Conservation (phyloP, 1,140 invertebrate genomes). For the Teleopsis dalmanni region DNA sequence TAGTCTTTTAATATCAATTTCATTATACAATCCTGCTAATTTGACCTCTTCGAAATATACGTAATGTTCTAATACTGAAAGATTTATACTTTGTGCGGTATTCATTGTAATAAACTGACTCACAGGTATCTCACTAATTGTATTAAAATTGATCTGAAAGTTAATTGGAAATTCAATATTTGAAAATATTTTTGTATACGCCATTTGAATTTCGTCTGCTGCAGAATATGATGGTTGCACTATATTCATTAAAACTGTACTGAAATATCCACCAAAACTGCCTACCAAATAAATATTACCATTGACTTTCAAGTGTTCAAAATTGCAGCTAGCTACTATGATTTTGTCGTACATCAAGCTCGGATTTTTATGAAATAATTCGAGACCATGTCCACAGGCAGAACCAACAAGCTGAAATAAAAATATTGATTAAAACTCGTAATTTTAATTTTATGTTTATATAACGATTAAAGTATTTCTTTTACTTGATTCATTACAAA, state of each 20-base stretch:
- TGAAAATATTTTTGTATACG: conserved; percentile 40
- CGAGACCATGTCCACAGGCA: conserved; percentile 40
- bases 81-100: conserved; percentile 37
- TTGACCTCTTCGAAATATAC: conserved; percentile 41
- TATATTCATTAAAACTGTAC: conserved; percentile 37
- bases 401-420: conserved; percentile 40
- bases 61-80: conserved; percentile 36
- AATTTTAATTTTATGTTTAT: too few relatives aligned
- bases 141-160: conserved; percentile 20
- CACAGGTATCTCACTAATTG: conserved; percentile 41
- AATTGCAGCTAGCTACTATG: conserved; percentile 43
- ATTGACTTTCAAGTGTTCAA: conserved; percentile 42
- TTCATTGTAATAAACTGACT: conserved; percentile 44
- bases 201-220: conserved; percentile 30
- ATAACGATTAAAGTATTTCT: too few relatives aligned
- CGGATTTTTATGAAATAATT: conserved; percentile 45
- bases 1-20: conserved; percentile 39
- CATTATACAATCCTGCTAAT: conserved; percentile 33
- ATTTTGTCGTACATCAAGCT: conserved; percentile 34
- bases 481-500: too few relatives aligned
- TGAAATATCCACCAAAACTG: conserved; percentile 31
- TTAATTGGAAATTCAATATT: conserved; percentile 31
- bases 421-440: too few relatives aligned
- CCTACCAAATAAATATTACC: conserved; percentile 42
- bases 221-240: conserved; percentile 28